Evolutionary conservation across 2,888 invertebrate species (phyloP), one percentile per base, ranked within the genome.

Genomic region (Rotaria sp.): DNA sequence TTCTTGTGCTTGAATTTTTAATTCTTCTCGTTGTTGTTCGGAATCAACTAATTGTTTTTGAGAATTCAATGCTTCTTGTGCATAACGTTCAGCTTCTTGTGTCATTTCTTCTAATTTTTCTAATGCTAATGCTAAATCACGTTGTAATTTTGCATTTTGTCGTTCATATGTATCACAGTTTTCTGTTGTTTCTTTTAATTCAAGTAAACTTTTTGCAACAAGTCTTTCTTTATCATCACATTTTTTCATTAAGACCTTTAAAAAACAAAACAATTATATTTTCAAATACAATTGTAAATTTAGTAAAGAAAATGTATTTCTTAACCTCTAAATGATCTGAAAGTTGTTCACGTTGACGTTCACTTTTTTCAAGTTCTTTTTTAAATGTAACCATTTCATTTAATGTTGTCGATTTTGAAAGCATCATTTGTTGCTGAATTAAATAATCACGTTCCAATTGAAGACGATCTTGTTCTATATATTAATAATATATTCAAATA

Each of bases 241-340:
- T 85, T 90, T 90, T 87, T 90, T 90, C 67, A 89, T 89, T 45
- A 90, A 86, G 48, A 89, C 89, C 90, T 90, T n/a, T 88, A 26
- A 88, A 38, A 35, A 35, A 50, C 50, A n/a, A 41, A n/a, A 67
- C 1, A n/a, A 45, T n/a, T n/a, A n/a, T 50, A 50, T 18, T 18
- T 50, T 3, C 0, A 3, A 50, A 50, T 18, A 13, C 50, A 50
- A 18, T n/a, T n/a, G n/a, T n/a, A n/a, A n/a, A n/a, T n/a, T n/a
- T n/a, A n/a, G n/a, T n/a, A 50, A 50, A 41, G 21, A 11, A 21
- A 59, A n/a, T 30, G 11, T 4, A 52, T 18, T 59, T 50, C 15
- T 59, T 15, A 24, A 90, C 90, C 89, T 90, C 90, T 87, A 90
- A 89, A 88, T 90, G 90, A 86, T 90, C 90, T 18, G 90, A 90